phyloP scores from a whole-genome alignment of 2,797 vertebrate species.

The Tiaroga cobitis region DNA sequence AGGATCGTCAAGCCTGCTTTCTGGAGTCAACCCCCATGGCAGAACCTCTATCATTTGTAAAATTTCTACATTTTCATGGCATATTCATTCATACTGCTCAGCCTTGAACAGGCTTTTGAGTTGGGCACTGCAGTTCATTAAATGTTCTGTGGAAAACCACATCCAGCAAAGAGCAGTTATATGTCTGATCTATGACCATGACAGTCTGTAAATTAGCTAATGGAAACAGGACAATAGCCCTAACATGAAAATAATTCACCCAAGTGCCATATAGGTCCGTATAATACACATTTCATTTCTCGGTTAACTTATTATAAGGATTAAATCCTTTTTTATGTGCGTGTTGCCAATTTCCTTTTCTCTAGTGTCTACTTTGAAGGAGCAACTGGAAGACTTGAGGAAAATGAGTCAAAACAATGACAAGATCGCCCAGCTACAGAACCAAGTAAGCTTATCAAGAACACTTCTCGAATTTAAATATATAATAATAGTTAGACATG shows the following conservation, averaged over 20 bases:
- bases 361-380: conserved; percentile 93
- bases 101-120: neutral
- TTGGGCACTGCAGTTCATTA: neutral
- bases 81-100: neutral
- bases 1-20: no score
- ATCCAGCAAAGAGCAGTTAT: neutral
- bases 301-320: neutral
- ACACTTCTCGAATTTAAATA: neutral
- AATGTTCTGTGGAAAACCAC: neutral
- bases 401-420: conserved; percentile 95
- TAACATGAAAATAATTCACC: neutral
- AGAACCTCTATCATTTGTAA: no score
- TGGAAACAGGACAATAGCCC: neutral
- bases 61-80: no score
- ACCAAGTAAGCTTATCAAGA: conserved; percentile 80
- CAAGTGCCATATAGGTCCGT: neutral
- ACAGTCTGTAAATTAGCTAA: neutral
- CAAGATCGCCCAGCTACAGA: conserved; percentile 93
- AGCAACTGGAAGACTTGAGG: conserved; percentile 95
- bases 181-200: neutral
- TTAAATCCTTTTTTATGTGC: neutral
- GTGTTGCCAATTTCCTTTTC: neutral
- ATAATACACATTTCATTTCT: neutral
- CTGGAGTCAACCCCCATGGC: no score
- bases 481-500: neutral